Base-by-base conservation (phyloP, 2,888 invertebrate genomes). In the Monoplex corrugatus region DNA sequence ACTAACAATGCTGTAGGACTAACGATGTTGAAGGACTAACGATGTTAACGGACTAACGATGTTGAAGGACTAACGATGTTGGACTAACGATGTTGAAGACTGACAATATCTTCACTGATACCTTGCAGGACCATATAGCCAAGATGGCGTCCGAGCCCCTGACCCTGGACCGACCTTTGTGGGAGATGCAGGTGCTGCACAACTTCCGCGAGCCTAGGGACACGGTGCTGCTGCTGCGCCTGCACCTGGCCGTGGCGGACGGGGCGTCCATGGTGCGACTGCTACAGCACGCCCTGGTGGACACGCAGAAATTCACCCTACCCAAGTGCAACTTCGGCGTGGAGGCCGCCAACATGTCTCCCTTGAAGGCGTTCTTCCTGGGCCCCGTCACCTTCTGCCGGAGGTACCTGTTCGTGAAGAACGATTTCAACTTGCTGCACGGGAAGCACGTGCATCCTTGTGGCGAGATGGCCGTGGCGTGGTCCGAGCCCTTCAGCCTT, bases 181-280 rank as follows among this genome's bases (percentile, higher is more conserved):
- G 97, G 97, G 97, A 97, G 93, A 95, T 97, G 57, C 96, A 96
- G 86, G 95, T 97, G 10, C 91, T 97, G 23, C 95, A 95, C 3
- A 95, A 96, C 90, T 96, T 96, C 91, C 96, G 96, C 6, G 94
- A 95, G 40, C 93, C 93, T 3, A 93, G 95, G 89, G 96, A 96
- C 91, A 96, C 96, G 0, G 95, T 96, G 68, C 94, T 96, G 13
- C 94, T 97, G 82, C 94, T 97, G 75, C 94, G 97, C 1, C 96
- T 96, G 72, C 97, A 97, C 93, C 97, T 97, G 82, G 96, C 96
- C 90, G 93, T 97, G 50, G 96, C 96, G 0, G 97, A 97, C 93
- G 97, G 97, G 23, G 96, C 96, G 89, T 96, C 97, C 0, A 94
- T 97, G 89, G 95, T 97, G 19, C 95, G 96, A 50, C 92, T 95